A percentile compares a stretch with the other conserved stretches of the same genome.
Conservation (phyloP, 2,797 vertebrate species). For the Pelodytes ibericus region DNA sequence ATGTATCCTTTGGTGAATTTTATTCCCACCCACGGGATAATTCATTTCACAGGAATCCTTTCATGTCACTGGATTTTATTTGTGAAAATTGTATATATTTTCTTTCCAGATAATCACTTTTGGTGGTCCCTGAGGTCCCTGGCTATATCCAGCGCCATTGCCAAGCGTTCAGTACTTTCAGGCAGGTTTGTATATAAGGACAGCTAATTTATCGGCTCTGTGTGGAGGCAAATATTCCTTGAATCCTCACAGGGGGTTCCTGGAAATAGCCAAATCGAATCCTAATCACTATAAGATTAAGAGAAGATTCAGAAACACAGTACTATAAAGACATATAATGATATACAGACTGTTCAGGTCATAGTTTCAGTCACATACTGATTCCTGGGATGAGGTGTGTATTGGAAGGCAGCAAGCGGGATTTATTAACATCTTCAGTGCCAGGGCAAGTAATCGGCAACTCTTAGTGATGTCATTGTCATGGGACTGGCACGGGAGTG, state of each 20-base stretch:
- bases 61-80: conserved; percentile 31
- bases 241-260: background rate
- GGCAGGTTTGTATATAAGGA: background rate
- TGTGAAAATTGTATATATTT: conserved; percentile 27
- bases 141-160: conserved; percentile 33
- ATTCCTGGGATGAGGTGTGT: background rate
- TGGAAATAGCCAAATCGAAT: background rate
- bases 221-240: background rate
- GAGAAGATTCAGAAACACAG: background rate
- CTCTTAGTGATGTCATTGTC: background rate
- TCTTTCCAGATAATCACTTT: conserved; percentile 32
- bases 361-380: background rate
- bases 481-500: background rate
- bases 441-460: background rate
- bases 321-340: background rate
- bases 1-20: background rate
- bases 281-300: background rate
- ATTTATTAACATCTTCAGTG: background rate
- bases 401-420: background rate
- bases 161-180: conserved; percentile 34
- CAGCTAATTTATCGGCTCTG: background rate
- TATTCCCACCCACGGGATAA: conserved; percentile 9
- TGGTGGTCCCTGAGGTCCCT: conserved; percentile 16
- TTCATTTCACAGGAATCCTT: conserved; percentile 34
- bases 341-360: background rate